Conservation (phyloP, 2,888 invertebrate species). For the Fragum sueziense region DNA sequence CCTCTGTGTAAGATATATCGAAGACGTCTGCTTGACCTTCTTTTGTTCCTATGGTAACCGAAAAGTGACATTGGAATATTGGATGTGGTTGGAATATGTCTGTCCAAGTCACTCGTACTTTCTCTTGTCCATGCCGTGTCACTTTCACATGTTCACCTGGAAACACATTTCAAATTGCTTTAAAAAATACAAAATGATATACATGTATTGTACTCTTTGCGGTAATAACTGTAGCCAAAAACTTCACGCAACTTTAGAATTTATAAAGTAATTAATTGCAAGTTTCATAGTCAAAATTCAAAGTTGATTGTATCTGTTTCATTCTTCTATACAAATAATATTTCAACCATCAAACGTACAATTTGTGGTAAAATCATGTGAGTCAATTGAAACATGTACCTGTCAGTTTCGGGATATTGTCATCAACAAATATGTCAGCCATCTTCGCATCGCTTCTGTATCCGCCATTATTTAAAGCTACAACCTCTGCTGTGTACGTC, state of each 20-base stretch:
- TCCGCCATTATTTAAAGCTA: constrained; percentile 26
- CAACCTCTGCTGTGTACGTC: constrained; percentile 25
- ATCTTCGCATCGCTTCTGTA: constrained; percentile 4
- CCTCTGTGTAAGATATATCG: constrained; percentile 13
- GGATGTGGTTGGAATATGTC: constrained; percentile 16
- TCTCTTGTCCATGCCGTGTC: neutral
- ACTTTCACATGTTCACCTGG: neutral
- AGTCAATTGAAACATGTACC: constrained; percentile 17
- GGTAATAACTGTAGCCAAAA: neutral
- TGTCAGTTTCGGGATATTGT: constrained; percentile 19
- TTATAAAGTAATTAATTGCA: no score
- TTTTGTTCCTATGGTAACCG: constrained; percentile 23
- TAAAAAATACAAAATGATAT: neutral
- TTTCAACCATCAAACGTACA: neutral
- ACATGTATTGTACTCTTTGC: neutral
- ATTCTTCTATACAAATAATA: neutral
- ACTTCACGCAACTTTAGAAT: no score
- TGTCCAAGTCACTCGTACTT: constrained; percentile 23
- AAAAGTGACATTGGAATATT: neutral
- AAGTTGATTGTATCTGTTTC: no score
- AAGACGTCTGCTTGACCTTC: constrained; percentile 26
- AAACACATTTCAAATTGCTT: neutral
- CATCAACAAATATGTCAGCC: constrained; percentile 15
- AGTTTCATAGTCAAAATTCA: no score
- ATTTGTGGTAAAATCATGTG: neutral